Evolutionary conservation across 1,140 invertebrate genomes (phyloP), one percentile per base, ranked within the genome.

Genomic region (Onthophagus taurus): DNA sequence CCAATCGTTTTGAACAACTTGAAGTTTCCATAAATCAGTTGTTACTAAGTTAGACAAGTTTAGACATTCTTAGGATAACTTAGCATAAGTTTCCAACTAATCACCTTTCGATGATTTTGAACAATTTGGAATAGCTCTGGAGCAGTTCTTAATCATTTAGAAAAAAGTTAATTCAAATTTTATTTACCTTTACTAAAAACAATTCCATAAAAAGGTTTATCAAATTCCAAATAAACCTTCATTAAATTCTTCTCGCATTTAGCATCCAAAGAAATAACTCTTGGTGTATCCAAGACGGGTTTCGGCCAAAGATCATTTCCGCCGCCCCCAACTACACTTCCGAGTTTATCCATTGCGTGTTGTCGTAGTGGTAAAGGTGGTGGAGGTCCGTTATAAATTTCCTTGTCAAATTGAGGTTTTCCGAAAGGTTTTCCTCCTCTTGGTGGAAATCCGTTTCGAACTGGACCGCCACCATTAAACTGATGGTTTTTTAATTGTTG

Each of bases 221-320:
- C 90, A 57, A 95, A 94, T 45, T 86, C 85, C 1, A 95, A 72
- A 52, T 85, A 89, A 2, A 94, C 88, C 60, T 89, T 82, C 91
- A 95, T 95, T 26, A 85, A 74, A 59, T 82, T 92, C 60, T 93
- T 94, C 65, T 94, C 90, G 65, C 91, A 95, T 63, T 93, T 91
- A 0, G 94, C 90, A 56, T 95, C 89, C 0, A 94, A 66, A 2
- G 85, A 86, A 2, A 89, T 78, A 37, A 93, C 92, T 66, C 91
- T 89, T 0, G 90, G 87, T 85, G 89, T 89, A 50, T 92, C 89
- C 8, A 77, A 80, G 2, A 78, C 77, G 0, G 80, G 77, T 0
- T 77, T 76, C 4, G 87, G 82, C 88, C 87, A 91, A 2, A 82
- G 77, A 41, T 90, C 87, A n/a, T n/a, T n/a, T n/a, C n/a, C n/a